Base-by-base conservation (phyloP, 2,797 vertebrate genomes). In the Mastacembelus armatus region DNA sequence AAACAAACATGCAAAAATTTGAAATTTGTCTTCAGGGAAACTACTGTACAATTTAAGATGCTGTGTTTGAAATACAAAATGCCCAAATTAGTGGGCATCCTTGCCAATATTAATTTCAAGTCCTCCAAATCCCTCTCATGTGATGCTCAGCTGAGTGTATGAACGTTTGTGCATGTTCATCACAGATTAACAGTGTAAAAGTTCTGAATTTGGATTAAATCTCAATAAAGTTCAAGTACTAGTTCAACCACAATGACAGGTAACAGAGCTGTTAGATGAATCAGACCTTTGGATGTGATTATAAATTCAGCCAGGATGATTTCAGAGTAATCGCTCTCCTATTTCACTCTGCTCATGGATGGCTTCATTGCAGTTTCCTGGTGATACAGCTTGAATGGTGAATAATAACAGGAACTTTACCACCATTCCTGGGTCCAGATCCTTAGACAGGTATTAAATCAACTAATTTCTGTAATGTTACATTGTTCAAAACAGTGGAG, bases 61-160 rank as follows among this genome's bases (percentile, higher is more conserved):
- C 30, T 32, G 6, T 32, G 32, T 11, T 32, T 32, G 30, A 32
- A 32, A 2, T 2, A 32, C 32, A 9, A n/a, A 35, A 6, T 19
- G 8, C 15, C 2, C 11, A 19, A 30, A 54, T 11, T 19, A 39
- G 18, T 4, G 4, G 0, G 5, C 35, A 29, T 51, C n/a, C 50
- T 3, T 51, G n/a, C n/a, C 9, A 29, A n/a, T 48, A 16, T 45
- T 56, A 62, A 15, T 69, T 59, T 61, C 55, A 54, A 63, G 78
- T 64, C 68, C 77, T 70, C 84, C 51, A 84, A 91, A 95, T 94
- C 95, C 83, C 36, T 79, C 89, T 92, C 96, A 96, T 95, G 95
- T 96, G 96, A 96, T 62, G 51, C 85, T 94, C 92, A 95, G 93
- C 91, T 93, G 94, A 93, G 38, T 33, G 49, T 44, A 54, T 66